Evolutionary conservation across 53 echinoderm and acorn worm species (phyloP).

Genomic region (Crossaster papposus): DNA sequence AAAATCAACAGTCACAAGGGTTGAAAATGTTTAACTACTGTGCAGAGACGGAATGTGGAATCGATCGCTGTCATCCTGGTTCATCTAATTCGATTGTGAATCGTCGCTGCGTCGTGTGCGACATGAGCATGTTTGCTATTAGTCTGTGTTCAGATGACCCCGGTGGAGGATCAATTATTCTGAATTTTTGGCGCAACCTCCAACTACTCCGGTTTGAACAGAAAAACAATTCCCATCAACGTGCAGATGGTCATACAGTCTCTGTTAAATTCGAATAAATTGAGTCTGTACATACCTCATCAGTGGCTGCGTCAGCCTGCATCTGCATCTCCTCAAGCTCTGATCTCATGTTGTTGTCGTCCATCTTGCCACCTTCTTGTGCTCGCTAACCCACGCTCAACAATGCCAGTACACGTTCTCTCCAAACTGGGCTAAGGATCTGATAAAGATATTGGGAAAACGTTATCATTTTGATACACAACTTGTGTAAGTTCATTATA

Average conservation of each 20-base stretch:
- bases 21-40: too few relatives aligned
- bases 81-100: too few relatives aligned
- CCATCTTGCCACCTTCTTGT: conserved; percentile 61
- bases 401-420: background rate
- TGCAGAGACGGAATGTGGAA: too few relatives aligned
- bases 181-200: too few relatives aligned
- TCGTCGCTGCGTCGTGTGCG: too few relatives aligned
- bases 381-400: background rate
- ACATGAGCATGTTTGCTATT: too few relatives aligned
- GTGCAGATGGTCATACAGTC: background rate
- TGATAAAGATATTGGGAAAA: background rate
- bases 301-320: conserved; percentile 76
- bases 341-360: conserved; percentile 87
- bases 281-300: conserved; percentile 74
- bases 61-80: too few relatives aligned
- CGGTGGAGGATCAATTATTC: too few relatives aligned
- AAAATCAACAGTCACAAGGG: too few relatives aligned
- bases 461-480: background rate
- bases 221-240: background rate
- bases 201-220: too few relatives aligned
- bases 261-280: background rate
- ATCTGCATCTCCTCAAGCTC: conserved; percentile 93
- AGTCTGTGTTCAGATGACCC: too few relatives aligned
- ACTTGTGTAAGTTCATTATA: too few relatives aligned
- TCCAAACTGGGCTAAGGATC: background rate